phyloP scores from a whole-genome alignment of 2,797 vertebrate genomes.

The Gorsachius magnificus region DNA sequence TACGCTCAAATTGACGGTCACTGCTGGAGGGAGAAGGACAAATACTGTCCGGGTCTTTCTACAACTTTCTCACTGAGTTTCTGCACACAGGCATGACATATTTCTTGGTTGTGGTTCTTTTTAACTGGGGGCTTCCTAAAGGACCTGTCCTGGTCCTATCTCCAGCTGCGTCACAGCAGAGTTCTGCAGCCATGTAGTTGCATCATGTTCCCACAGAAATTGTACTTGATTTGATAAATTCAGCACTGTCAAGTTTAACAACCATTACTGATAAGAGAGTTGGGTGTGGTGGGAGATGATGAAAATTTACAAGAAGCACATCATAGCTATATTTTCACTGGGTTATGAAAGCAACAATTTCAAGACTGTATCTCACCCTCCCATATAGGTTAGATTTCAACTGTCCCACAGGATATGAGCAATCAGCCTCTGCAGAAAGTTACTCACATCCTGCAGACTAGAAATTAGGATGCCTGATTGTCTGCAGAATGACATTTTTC shows the following conservation, averaged over 20 bases:
- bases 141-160: constrained; percentile 73
- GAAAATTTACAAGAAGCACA: background rate
- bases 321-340: background rate
- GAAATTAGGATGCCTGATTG: background rate
- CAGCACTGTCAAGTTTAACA: constrained; percentile 73
- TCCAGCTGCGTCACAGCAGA: constrained; percentile 79
- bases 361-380: background rate
- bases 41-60: background rate
- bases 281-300: background rate
- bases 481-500: background rate
- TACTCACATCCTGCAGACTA: background rate
- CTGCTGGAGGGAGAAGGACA: background rate
- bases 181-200: constrained; percentile 74
- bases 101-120: constrained; percentile 73
- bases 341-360: background rate
- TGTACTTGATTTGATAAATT: constrained; percentile 80
- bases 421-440: background rate
- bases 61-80: background rate
- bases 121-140: constrained; percentile 72
- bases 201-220: constrained; percentile 73
- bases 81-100: constrained; percentile 16
- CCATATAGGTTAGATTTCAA: background rate
- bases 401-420: background rate
- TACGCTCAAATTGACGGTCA: background rate
- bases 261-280: constrained; percentile 33